Evolutionary conservation across 1,140 invertebrate genomes (phyloP), one percentile per base, ranked within the genome.

Genomic region (Epicauta chinensis): DNA sequence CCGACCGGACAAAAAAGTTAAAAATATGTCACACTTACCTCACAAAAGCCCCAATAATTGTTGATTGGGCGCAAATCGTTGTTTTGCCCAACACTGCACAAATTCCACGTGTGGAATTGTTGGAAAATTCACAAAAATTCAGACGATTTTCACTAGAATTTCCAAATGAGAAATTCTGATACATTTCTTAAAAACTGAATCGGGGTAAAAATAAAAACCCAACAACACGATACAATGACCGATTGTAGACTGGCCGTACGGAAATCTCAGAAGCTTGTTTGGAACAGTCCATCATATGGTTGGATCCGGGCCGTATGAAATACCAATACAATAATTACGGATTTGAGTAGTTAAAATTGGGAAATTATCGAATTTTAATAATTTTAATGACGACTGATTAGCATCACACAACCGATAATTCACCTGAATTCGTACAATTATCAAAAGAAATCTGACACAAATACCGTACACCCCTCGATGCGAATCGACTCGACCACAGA

Each of bases 261-360:
- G 59, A 61, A 62, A 68, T 69, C 63, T 63, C 63, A 53, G 62
- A 65, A 70, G 68, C 68, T 70, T 70, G 68, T 70, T 70, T 70
- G 67, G 68, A 56, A 60, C 60, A 62, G 56, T 62, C 61, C 62
- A 68, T 50, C 56, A 29, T 55, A 52, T 61, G 52, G 63, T 54
- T 53, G 56, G 55, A 54, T 55, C 54, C 55, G 39, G 29, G 17
- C 15, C 16, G 32, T 23, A 23, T 42, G 13, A 16, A 10, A 12
- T 23, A 37, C 31, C 36, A 23, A 23, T 37, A 16, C 16, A 47
- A 23, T 16, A 43, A 13, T 29, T 43, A 7, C n/a, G 1, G 1
- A 16, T 13, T 3, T 2, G 5, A 40, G 15, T 16, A 3, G 2
- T 23, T 7, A n/a, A n/a, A n/a, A n/a, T n/a, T n/a, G n/a, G n/a